Conservation (phyloP, 2,888 invertebrate genomes). For the Anoncus sp. region DNA sequence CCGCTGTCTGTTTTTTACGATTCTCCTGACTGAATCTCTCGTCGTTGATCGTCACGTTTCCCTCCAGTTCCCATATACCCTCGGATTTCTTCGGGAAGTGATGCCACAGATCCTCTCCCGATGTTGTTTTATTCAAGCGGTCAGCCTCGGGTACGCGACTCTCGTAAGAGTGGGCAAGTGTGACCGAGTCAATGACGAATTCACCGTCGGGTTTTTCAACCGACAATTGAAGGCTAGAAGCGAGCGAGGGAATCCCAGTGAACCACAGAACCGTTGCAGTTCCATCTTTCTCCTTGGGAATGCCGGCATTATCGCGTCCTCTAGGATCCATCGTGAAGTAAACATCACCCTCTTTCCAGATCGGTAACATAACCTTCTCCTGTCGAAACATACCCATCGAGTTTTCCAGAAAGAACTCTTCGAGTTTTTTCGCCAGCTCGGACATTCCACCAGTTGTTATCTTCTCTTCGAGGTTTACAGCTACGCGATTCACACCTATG, state of each 20-base stretch:
- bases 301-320: constrained; percentile 71
- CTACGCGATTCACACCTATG: constrained; percentile 83
- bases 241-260: constrained; percentile 68
- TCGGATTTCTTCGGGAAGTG: constrained; percentile 72
- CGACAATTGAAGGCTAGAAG: constrained; percentile 59
- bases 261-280: constrained; percentile 78
- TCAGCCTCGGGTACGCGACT: constrained; percentile 70
- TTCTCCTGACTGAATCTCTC: constrained; percentile 69
- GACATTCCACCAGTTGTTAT: constrained; percentile 83
- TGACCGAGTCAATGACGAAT: constrained; percentile 73
- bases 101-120: constrained; percentile 75
- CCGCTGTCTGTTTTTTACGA: constrained; percentile 72
- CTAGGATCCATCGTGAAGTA: constrained; percentile 78
- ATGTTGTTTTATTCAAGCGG: constrained; percentile 63
- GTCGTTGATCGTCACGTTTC: constrained; percentile 66
- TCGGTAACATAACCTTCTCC: constrained; percentile 80
- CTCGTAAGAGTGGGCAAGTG: constrained; percentile 73
- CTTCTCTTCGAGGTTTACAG: constrained; percentile 83
- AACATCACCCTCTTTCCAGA: constrained; percentile 76
- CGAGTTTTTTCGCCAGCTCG: constrained; percentile 82
- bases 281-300: constrained; percentile 71
- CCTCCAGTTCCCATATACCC: constrained; percentile 75
- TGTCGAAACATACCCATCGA: constrained; percentile 85
- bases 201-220: constrained; percentile 59
- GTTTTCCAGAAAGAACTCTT: constrained; percentile 85